Percentiles rank a stretch among this genome's conserved stretches.
phyloP scores from a whole-genome alignment of 1,140 invertebrate species.

The Megathymus violae region DNA sequence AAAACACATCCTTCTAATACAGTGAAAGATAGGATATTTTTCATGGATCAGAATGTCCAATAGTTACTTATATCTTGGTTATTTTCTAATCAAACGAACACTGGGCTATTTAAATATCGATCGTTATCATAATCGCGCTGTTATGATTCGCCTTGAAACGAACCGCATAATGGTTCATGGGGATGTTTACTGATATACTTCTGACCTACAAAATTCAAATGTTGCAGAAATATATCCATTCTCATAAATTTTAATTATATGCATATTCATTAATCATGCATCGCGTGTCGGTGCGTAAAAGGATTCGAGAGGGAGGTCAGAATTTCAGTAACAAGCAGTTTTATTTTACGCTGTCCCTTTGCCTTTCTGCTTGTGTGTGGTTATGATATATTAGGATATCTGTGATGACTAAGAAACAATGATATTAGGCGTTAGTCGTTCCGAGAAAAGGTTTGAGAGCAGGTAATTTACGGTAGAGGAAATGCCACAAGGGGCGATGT shows the following conservation, averaged over 20 bases:
- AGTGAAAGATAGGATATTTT: too few relatives aligned
- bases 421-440: conserved; percentile 37
- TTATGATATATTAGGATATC: conserved; percentile 36
- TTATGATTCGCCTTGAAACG: too few relatives aligned
- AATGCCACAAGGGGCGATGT: conserved; percentile 35
- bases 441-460: conserved; percentile 35
- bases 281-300: background rate
- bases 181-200: too few relatives aligned
- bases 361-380: background rate
- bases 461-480: conserved; percentile 42
- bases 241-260: background rate
- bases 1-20: too few relatives aligned
- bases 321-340: background rate
- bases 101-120: too few relatives aligned
- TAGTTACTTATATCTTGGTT: too few relatives aligned
- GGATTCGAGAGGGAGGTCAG: background rate
- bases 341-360: background rate
- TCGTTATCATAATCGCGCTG: too few relatives aligned
- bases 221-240: background rate
- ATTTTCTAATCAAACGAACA: too few relatives aligned
- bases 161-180: too few relatives aligned
- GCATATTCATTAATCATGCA: background rate
- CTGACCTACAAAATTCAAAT: background rate
- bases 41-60: too few relatives aligned
- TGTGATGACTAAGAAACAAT: conserved; percentile 40